Conservation (phyloP, 2,113 vertebrate genomes). For the Tapirus terrestris region DNA sequence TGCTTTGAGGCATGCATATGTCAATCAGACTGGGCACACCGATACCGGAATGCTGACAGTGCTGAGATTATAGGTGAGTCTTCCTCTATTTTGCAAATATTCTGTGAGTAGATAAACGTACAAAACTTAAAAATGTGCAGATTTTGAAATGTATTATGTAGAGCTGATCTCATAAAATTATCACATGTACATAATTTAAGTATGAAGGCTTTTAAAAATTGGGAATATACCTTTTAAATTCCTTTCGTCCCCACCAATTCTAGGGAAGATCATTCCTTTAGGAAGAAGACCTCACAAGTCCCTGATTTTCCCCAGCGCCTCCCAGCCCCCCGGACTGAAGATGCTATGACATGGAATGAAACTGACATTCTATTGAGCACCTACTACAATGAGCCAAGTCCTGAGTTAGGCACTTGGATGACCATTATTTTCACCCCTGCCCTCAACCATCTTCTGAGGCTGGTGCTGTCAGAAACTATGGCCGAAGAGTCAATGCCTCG, state of each 20-base stretch:
- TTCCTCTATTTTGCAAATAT: conserved; percentile 24
- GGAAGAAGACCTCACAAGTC: neutral
- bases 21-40: neutral
- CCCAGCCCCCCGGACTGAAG: neutral
- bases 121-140: conserved; percentile 16
- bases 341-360: neutral
- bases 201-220: conserved; percentile 32
- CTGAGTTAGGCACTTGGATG: neutral
- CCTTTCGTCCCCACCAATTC: neutral
- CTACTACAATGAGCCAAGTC: neutral
- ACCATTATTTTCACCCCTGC: neutral
- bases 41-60: neutral
- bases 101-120: neutral
- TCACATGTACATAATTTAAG: neutral
- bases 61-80: neutral
- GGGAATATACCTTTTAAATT: neutral
- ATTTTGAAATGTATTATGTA: neutral
- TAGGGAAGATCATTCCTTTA: conserved; percentile 6
- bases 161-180: conserved; percentile 30
- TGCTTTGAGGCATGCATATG: neutral
- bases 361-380: neutral
- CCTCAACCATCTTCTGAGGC: neutral
- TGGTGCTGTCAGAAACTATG: neutral
- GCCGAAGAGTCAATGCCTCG: neutral
- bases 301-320: neutral